phyloP scores from a whole-genome alignment of 1,140 invertebrate genomes.

The Apis florea region DNA sequence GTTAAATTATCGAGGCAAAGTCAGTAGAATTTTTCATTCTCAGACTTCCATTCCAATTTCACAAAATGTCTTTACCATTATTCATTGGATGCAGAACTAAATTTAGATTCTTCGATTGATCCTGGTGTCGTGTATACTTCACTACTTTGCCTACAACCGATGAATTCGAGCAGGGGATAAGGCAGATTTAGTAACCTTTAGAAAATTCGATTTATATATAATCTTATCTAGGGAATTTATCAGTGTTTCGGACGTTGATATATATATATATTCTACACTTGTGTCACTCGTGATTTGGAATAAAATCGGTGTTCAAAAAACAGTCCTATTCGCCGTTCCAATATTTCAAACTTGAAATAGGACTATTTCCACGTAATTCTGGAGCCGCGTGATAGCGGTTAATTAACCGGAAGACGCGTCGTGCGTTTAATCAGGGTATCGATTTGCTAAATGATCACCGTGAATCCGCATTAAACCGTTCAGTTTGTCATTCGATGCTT shows the following conservation, averaged over 20 bases:
- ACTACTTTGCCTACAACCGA: not conserved
- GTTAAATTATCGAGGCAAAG: too few species aligned
- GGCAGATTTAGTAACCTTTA: not conserved
- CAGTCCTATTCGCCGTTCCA: too few species aligned
- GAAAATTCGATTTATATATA: not conserved
- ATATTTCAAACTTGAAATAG: not conserved
- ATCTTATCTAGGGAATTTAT: not conserved
- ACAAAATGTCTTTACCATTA: too few species aligned
- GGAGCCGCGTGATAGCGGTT: not conserved
- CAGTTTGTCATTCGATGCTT: not conserved
- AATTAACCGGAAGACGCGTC: constrained; percentile 8
- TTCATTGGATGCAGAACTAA: too few species aligned
- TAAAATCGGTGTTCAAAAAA: not conserved
- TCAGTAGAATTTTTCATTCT: too few species aligned
- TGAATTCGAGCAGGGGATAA: not conserved
- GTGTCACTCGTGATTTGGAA: not conserved
- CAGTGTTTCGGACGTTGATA: not conserved
- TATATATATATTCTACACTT: not conserved
- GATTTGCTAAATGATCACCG: constrained; percentile 4
- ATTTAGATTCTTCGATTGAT: not conserved
- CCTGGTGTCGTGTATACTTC: not conserved
- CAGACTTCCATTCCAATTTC: too few species aligned
- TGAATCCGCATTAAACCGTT: constrained; percentile 1
- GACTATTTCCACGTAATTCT: not conserved
- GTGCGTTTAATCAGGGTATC: not conserved